These are phyloP conservation scores for Ligdia adustata DNA, from an alignment of 2,888 invertebrate species.

Conservation along the genomic window DNA sequence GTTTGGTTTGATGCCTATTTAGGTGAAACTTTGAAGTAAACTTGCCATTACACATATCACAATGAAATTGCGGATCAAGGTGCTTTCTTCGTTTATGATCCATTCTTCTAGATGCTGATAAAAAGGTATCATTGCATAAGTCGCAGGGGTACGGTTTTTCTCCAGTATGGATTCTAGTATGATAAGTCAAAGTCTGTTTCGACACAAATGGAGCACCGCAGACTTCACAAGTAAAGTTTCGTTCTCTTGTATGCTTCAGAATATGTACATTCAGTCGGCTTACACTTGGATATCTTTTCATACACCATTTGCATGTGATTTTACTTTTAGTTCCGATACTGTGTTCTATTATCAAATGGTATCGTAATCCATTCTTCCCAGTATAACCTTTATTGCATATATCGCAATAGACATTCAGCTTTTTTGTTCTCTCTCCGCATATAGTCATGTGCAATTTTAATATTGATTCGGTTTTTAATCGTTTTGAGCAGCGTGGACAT, in stretches of 20 bases:
- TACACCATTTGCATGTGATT: slow-evolving; percentile 73
- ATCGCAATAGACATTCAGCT: slow-evolving; percentile 53
- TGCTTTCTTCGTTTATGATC: slow-evolving; percentile 66
- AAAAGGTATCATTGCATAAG: slow-evolving; percentile 64
- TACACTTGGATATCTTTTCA: slow-evolving; percentile 64
- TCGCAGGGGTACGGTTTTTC: slow-evolving; percentile 70
- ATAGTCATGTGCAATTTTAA: slow-evolving; percentile 56
- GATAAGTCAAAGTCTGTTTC: slow-evolving; percentile 62
- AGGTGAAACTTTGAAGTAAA: slow-evolving; percentile 57
- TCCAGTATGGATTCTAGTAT: slow-evolving; percentile 69
- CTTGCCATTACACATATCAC: slow-evolving; percentile 60
- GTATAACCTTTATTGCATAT: slow-evolving; percentile 64
- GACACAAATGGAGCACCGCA: slow-evolving; percentile 70
- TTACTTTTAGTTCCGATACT: slow-evolving; percentile 58
- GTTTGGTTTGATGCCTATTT: slow-evolving; percentile 59
- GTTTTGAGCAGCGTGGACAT: slow-evolving; percentile 58
- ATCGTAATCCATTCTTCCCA: slow-evolving; percentile 57
- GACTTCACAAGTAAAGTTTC: slow-evolving; percentile 62
- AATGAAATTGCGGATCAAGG: slow-evolving; percentile 62
- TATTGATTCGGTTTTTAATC: slow-evolving; percentile 54
- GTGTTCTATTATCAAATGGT: slow-evolving; percentile 64
- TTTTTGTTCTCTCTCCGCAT: slow-evolving; percentile 52
- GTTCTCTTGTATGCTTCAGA: slow-evolving; percentile 69
- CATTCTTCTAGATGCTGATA: slow-evolving; percentile 67
- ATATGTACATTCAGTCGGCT: slow-evolving; percentile 64